phyloP scores from a whole-genome alignment of 2,888 invertebrate species.

The Prionchulus punctatus region DNA sequence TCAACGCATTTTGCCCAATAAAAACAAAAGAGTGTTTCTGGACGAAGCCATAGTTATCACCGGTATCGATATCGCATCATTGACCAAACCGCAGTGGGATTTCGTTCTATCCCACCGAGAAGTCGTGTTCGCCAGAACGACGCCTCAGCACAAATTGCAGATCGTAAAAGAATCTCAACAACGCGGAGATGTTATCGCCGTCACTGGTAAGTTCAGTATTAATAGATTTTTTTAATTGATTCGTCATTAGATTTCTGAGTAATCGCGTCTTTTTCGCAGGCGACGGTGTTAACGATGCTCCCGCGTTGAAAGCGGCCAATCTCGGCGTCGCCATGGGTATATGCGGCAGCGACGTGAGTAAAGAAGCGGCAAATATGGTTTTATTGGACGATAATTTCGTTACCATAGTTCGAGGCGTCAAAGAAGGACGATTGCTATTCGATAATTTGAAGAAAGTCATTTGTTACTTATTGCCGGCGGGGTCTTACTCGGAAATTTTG shows the following conservation, averaged over 20 bases:
- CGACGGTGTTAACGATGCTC: slow-evolving; percentile 5
- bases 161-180: slow-evolving; percentile 1
- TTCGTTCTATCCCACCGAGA: neutral
- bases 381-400: slow-evolving; percentile 3
- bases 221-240: neutral
- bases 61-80: neutral
- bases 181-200: neutral
- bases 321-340: slow-evolving; percentile 3
- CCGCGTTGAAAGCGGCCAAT: slow-evolving; percentile 2
- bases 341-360: slow-evolving; percentile 6
- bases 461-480: slow-evolving; percentile 1
- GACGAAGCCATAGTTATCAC: slow-evolving; percentile 1
- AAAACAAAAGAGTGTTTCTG: neutral
- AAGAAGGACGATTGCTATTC: slow-evolving; percentile 2
- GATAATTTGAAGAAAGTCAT: slow-evolving; percentile 4
- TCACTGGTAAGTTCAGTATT: neutral
- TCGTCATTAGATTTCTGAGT: neutral
- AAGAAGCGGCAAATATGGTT: slow-evolving; percentile 5
- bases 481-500: slow-evolving; percentile 4
- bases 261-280: neutral
- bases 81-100: slow-evolving; percentile 3
- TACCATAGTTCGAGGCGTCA: neutral
- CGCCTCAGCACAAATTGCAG: slow-evolving; percentile 3
- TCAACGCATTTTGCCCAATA: neutral
- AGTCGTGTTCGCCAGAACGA: slow-evolving; percentile 3